Evolutionary conservation across 2,797 vertebrate species (phyloP), one percentile per base, ranked within the genome.

Genomic region (Artibeus jamaicensis): DNA sequence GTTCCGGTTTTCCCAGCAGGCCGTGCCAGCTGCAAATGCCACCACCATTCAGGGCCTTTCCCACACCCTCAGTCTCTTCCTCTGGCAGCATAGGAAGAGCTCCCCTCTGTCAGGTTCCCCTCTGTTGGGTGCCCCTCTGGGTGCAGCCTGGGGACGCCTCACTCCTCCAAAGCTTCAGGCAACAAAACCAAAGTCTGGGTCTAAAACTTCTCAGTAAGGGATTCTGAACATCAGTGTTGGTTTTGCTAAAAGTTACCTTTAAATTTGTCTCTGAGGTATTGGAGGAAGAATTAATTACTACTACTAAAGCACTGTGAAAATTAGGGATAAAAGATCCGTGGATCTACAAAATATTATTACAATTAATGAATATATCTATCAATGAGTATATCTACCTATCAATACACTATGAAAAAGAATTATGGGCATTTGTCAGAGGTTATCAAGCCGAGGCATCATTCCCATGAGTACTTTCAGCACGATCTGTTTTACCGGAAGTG

Each of bases 281-380:
- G 67, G 77, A 74, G 71, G 73, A 82, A 19, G 29, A 89, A 89
- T 77, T 97, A 89, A 96, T 93, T 77, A 86, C 14, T 44, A 32
- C 32, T 86, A 93, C n/a, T 89, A 81, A 94, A 84, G n/a, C 44
- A 62, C 48, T 96, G 91, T 86, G 77, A 93, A 95, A 94, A 76
- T 88, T 92, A 87, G 44, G 24, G 57, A 92, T 46, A 96, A 95
- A 95, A 39, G 55, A 86, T 86, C 53, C 15, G n/a, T 70, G 18
- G 37, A 91, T 62, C 50, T 68, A 77, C 1, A 70, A 93, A 96
- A 87, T 96, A 70, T 78, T 93, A 76, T 93, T 96, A 42, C 93
- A 91, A 95, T 95, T 93, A 93, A 90, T 95, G 86, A 93, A 84
- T 62, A 65, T 21, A 53, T 29, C 46, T 77, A 50, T 53, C 50